Conservation (phyloP, 2,888 invertebrate genomes). For the Homarus gammarus region DNA sequence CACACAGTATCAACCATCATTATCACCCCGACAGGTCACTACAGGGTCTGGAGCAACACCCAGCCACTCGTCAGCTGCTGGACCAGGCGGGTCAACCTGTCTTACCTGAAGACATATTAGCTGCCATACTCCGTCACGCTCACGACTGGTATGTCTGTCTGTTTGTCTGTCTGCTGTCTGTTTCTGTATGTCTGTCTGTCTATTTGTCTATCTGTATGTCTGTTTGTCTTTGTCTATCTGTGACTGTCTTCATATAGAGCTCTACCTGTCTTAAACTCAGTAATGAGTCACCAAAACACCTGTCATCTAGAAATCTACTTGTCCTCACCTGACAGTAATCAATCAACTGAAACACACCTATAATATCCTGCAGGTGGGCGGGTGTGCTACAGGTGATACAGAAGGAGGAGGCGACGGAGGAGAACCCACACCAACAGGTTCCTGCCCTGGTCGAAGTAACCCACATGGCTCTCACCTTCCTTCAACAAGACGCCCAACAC, state of each 20-base stretch:
- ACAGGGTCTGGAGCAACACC: slow-evolving; percentile 22
- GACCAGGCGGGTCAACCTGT: slow-evolving; percentile 39
- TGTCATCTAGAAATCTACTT: no score
- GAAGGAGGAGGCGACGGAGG: no score
- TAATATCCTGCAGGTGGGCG: background rate
- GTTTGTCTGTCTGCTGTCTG: background rate
- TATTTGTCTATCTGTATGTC: no score
- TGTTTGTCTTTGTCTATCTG: no score
- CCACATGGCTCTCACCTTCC: background rate
- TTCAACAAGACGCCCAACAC: background rate
- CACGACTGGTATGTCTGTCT: slow-evolving; percentile 18
- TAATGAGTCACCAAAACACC: no score
- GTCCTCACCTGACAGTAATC: no score
- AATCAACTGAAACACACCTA: no score
- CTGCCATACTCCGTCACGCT: slow-evolving; percentile 26
- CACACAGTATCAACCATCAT: no score
- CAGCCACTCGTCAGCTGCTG: slow-evolving; percentile 29
- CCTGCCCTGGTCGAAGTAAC: background rate
- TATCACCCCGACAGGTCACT: slow-evolving; percentile 40
- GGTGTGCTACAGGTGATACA: background rate
- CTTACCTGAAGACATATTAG: slow-evolving; percentile 20
- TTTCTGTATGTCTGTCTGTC: no score
- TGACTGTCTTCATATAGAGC: no score
- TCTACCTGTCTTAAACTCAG: no score
- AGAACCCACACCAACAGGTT: no score